Conservation (phyloP, 1,140 invertebrate genomes). For the Lepeophtheirus salmonis region DNA sequence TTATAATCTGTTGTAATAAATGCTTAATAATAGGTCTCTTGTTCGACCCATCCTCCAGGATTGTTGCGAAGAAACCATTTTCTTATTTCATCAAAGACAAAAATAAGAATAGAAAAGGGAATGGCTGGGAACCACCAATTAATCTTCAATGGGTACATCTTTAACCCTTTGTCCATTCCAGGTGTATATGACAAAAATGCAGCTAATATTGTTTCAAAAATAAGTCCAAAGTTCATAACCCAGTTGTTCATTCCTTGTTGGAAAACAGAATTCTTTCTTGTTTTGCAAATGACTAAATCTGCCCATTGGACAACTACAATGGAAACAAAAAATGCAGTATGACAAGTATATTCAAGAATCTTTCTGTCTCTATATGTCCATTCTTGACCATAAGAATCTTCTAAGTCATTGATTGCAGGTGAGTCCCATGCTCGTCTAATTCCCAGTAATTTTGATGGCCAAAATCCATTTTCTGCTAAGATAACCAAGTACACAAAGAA, state of each 20-base stretch:
- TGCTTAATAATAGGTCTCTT: slow-evolving; percentile 55
- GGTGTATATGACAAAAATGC: slow-evolving; percentile 48
- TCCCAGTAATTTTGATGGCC: slow-evolving; percentile 61
- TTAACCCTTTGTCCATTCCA: slow-evolving; percentile 41
- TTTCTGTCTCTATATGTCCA: slow-evolving; percentile 93
- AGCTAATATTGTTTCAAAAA: slow-evolving; percentile 50
- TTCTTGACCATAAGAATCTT: slow-evolving; percentile 94
- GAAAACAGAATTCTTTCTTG: slow-evolving; percentile 39
- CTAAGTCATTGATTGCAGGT: slow-evolving; percentile 81
- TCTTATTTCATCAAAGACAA: slow-evolving; percentile 54
- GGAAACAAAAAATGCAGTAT: slow-evolving; percentile 52
- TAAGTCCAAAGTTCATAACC: slow-evolving; percentile 51
- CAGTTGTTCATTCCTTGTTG: slow-evolving; percentile 51
- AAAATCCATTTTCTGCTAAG: slow-evolving; percentile 95
- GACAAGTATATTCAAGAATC: slow-evolving; percentile 86
- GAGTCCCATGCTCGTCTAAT: slow-evolving; percentile 90
- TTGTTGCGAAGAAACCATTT: slow-evolving; percentile 42
- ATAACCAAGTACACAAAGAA: slow-evolving; percentile 99
- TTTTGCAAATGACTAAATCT: slow-evolving; percentile 48
- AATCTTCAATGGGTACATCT: slow-evolving; percentile 36
- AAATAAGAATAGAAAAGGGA: slow-evolving; percentile 52
- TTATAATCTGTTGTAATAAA: background rate
- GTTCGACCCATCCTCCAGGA: slow-evolving; percentile 47
- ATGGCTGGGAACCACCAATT: slow-evolving; percentile 55
- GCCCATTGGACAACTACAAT: slow-evolving; percentile 51